Percentiles rank a stretch among this genome's conserved stretches.
phyloP scores from a whole-genome alignment of 2,888 invertebrate species.

The Synergus itoensis region DNA sequence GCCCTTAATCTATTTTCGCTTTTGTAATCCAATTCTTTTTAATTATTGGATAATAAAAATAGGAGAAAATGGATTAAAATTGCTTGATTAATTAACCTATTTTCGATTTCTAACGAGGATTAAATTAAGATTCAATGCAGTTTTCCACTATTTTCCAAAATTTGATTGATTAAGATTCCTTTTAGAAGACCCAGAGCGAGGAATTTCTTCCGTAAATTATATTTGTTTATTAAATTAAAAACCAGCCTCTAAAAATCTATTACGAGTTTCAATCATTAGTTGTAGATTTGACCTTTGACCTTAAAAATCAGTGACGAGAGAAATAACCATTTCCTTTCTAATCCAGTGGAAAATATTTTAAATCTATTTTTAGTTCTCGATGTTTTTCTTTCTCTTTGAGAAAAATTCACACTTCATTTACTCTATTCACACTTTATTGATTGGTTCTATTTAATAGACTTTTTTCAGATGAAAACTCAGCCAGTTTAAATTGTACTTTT shows the following conservation, averaged over 20 bases:
- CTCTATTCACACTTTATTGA: too few species aligned
- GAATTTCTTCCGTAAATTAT: too few species aligned
- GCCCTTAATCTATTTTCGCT: not conserved
- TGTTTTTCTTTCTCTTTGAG: not conserved
- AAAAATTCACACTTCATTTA: not conserved
- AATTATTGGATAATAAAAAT: not conserved
- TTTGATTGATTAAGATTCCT: too few species aligned
- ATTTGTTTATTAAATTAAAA: not conserved
- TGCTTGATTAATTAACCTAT: not conserved
- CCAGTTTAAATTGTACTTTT: too few species aligned
- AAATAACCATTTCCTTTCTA: not conserved
- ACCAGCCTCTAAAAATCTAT: not conserved
- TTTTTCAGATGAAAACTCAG: too few species aligned
- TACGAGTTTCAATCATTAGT: not conserved
- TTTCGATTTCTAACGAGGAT: not conserved
- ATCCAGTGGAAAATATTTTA: not conserved
- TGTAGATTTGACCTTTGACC: not conserved
- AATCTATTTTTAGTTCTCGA: not conserved
- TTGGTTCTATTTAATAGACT: too few species aligned
- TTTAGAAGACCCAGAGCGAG: too few species aligned
- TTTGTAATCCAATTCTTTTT: not conserved
- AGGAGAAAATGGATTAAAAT: not conserved
- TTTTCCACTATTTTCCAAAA: too few species aligned
- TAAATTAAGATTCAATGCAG: not conserved
- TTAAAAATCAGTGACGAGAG: constrained; percentile 5